Evolutionary conservation across 2,113 vertebrate genomes (phyloP).

Genomic region (Odocoileus hemionus): DNA sequence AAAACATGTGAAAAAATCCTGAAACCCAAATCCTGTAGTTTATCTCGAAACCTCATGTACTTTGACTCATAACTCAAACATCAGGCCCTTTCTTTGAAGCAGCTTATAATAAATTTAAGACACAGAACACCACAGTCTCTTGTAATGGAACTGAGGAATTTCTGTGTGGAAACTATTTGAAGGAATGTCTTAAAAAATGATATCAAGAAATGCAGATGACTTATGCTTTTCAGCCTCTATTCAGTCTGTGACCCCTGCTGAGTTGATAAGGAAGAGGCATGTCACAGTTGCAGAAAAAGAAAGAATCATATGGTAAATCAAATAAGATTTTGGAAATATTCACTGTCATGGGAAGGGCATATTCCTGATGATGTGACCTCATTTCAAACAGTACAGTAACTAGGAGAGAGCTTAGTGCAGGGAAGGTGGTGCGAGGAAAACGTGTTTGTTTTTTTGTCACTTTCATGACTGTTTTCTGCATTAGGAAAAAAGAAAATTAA

Average conservation of each 20-base stretch:
- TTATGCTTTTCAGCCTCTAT: slow-evolving; percentile 75
- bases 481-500: slow-evolving; percentile 71
- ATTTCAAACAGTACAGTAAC: slow-evolving; percentile 64
- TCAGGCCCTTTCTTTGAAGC: slow-evolving; percentile 79
- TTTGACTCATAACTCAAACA: slow-evolving; percentile 74
- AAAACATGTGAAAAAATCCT: background rate
- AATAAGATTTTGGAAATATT: slow-evolving; percentile 72
- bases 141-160: slow-evolving; percentile 76
- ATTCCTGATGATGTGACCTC: slow-evolving; percentile 68
- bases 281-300: slow-evolving; percentile 76
- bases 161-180: slow-evolving; percentile 77
- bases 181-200: slow-evolving; percentile 81
- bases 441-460: slow-evolving; percentile 29
- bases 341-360: slow-evolving; percentile 60
- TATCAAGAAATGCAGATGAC: slow-evolving; percentile 81
- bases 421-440: slow-evolving; percentile 28
- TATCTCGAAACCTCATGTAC: slow-evolving; percentile 47
- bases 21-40: background rate
- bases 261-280: slow-evolving; percentile 80
- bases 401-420: slow-evolving; percentile 8
- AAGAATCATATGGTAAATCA: slow-evolving; percentile 75
- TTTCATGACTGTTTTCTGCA: background rate
- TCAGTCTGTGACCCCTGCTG: slow-evolving; percentile 80
- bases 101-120: slow-evolving; percentile 78
- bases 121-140: slow-evolving; percentile 73